Percentiles rank a stretch among this genome's conserved stretches.
Conservation (phyloP, 2,113 vertebrate genomes). For the Rattus norvegicus region GRCr8 NC_086020.1:127261001-127261500, state of each 20-base stretch:
- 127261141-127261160: background rate
- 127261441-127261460: background rate
- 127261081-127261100: background rate
- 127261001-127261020: background rate
- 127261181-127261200: background rate
- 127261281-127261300: background rate
- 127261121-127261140: background rate
- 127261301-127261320: background rate
- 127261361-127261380: background rate
- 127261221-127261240: background rate
- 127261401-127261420: background rate
- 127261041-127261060: background rate
- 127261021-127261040: background rate
- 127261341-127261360: background rate
- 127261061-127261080: background rate
- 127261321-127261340: background rate
- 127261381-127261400: background rate
- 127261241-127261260: background rate
- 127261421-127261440: background rate
- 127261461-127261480: background rate
- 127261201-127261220: background rate
- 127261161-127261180: background rate
- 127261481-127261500: too few species aligned
- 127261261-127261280: background rate
- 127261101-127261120: background rate